A percentile compares a stretch with the other conserved stretches of the same genome.
Conservation (phyloP, 1,140 invertebrate genomes). For the Argopecten irradians region DNA sequence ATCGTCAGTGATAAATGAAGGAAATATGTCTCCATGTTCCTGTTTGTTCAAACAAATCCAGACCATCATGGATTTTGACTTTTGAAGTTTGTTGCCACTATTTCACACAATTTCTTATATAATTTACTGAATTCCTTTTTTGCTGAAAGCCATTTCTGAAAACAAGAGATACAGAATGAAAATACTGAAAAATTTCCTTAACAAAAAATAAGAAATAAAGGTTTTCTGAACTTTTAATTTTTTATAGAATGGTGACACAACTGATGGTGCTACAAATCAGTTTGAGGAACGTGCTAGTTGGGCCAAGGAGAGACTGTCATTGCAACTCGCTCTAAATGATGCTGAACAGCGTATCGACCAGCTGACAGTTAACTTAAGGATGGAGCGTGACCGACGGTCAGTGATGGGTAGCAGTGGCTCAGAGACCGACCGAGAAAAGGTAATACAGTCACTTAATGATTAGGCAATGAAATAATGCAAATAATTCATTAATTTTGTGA, state of each 20-base stretch:
- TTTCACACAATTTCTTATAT: too few relatives aligned
- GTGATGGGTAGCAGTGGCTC: slow-evolving; percentile 50
- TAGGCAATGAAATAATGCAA: not conserved
- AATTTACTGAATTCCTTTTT: too few relatives aligned
- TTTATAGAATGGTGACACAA: slow-evolving; percentile 35
- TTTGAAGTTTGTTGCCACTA: too few relatives aligned
- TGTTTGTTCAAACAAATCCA: too few relatives aligned
- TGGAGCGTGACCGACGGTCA: slow-evolving; percentile 56
- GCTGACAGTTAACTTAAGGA: slow-evolving; percentile 63
- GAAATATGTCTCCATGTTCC: too few relatives aligned
- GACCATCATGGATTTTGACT: too few relatives aligned
- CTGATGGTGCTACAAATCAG: slow-evolving; percentile 39
- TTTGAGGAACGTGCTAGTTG: slow-evolving; percentile 69
- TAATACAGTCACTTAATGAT: slow-evolving; percentile 39
- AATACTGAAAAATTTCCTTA: too few relatives aligned
- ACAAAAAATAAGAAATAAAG: too few relatives aligned
- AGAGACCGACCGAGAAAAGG: slow-evolving; percentile 63
- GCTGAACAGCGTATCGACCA: slow-evolving; percentile 68
- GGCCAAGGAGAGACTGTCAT: slow-evolving; percentile 71
- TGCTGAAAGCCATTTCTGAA: too few relatives aligned
- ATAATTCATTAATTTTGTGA: not conserved
- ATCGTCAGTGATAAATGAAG: too few relatives aligned
- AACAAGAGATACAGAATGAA: too few relatives aligned
- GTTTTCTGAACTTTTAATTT: not conserved
- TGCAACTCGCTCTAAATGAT: slow-evolving; percentile 70